A percentile compares a stretch with the other conserved stretches of the same genome.
These are phyloP conservation scores for Syndactyla subalaris DNA, from an alignment of 2,797 vertebrate genomes.

Conservation along the genomic window DNA sequence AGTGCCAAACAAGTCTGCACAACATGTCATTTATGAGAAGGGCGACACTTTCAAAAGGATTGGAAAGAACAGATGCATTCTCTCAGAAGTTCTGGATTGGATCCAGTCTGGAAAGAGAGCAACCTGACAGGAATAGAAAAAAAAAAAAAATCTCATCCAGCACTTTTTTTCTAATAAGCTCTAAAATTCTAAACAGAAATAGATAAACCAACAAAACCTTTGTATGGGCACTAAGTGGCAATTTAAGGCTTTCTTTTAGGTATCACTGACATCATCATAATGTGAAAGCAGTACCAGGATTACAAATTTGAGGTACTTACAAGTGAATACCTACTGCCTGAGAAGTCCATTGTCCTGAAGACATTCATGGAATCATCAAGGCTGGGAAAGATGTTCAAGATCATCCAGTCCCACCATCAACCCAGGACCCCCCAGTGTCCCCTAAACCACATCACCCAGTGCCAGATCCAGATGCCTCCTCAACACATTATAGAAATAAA, in stretches of 20 bases:
- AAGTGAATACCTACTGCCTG: neutral
- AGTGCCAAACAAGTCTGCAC: neutral
- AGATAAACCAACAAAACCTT: neutral
- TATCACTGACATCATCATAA: neutral
- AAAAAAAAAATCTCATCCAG: neutral
- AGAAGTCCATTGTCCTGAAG: neutral
- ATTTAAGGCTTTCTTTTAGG: neutral
- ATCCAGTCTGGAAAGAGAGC: neutral
- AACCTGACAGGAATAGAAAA: neutral
- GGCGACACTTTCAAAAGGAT: neutral
- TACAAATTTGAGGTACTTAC: neutral
- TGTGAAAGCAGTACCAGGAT: neutral
- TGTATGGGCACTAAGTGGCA: neutral
- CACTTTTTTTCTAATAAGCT: neutral
- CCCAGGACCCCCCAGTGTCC: neutral
- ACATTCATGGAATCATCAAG: no score
- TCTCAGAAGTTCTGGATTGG: neutral
- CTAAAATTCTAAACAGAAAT: neutral
- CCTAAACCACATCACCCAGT: neutral
- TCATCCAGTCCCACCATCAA: neutral
- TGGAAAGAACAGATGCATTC: neutral
- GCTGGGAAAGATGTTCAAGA: neutral
- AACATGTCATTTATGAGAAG: neutral
- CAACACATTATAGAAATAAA: no score
- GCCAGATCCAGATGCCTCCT: accelerated